Base-by-base conservation (phyloP, 1,140 invertebrate species). In the Ericerus pela region DNA sequence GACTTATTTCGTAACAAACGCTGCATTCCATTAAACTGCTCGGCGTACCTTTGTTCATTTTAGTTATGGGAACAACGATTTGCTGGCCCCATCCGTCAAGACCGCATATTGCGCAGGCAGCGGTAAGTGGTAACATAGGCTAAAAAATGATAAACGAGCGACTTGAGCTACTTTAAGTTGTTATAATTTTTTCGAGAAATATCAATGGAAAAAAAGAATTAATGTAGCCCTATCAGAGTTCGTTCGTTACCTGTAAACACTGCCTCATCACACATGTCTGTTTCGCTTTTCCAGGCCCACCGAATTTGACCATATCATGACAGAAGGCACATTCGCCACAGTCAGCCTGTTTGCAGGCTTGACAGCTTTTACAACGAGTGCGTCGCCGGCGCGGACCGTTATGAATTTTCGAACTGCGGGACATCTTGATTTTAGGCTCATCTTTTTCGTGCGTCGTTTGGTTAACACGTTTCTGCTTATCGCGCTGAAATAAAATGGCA, bases 291-390 rank as follows among this genome's bases (percentile, higher is more conserved):
- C 92, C 93, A 3, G 84, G 81, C 0, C 92, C 93, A 1, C 92
- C 93, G 67, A 93, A 96, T 71, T 96, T 96, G 10, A 91, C 87
- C 92, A 96, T 96, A 68, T 96, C 92, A 67, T 88, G 83, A 70
- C 93, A 96, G 67, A 92, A 95, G 58, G 82, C 84, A 68, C 93
- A 96, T 63, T 94, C 88, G 8, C 88, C 85, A 68, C 93, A 96
- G 66, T 96, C 91, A 14, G 82, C 80, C 31, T 91, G 76, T 53
- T 87, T 81, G 67, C 93, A 96, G 0, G 90, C 88, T 62, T 91
- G 88, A 69, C 93, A 96, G 61, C 89, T 88, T 70, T 93, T 93
- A 53, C 53, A 66, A 12, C 65, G 57, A 5, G 65, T 66, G 22
- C 77, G 62, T 14, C 77, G 62, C 31, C 75, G 61, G 28, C 75